A percentile compares a stretch with the other conserved stretches of the same genome.
These are phyloP conservation scores for Eubasilissa splendida DNA, from an alignment of 2,888 invertebrate species.

Conservation along the genomic window DNA sequence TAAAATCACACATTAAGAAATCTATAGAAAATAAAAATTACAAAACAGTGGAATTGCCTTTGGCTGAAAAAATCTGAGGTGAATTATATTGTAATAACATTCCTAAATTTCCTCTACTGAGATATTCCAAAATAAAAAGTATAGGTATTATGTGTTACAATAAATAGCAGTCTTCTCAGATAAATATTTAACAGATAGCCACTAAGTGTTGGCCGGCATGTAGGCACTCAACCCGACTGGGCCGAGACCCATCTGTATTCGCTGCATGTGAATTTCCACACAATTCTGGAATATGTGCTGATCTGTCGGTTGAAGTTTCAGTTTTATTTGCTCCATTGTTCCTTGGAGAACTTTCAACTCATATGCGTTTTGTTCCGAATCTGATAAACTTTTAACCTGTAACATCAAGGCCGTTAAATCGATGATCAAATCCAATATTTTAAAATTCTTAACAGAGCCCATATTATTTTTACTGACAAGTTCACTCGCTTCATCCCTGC, in stretches of 20 bases:
- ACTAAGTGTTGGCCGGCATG: constrained; percentile 35
- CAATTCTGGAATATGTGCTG: constrained; percentile 86
- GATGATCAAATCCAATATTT: constrained; percentile 85
- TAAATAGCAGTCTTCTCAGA: constrained; percentile 39
- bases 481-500: constrained; percentile 86
- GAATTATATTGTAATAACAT: constrained; percentile 8
- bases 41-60: constrained; percentile 19
- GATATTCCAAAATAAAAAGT: constrained; percentile 1
- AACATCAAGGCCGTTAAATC: constrained; percentile 92
- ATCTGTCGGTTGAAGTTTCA: constrained; percentile 83
- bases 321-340: constrained; percentile 91
- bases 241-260: constrained; percentile 84
- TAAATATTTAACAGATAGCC: neutral
- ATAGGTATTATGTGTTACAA: constrained; percentile 2
- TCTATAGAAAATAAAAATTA: constrained; percentile 4
- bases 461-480: constrained; percentile 83
- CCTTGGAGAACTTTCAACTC: constrained; percentile 93
- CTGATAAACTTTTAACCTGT: constrained; percentile 85
- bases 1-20: constrained; percentile 23
- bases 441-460: constrained; percentile 74
- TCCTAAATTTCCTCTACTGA: constrained; percentile 4
- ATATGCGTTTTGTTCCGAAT: constrained; percentile 90
- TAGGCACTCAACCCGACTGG: constrained; percentile 57
- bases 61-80: constrained; percentile 29
- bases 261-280: constrained; percentile 93